Percentiles rank a stretch among this genome's conserved stretches.
phyloP scores from a whole-genome alignment of 2,888 invertebrate genomes.

The Hyposoter didymator region DNA sequence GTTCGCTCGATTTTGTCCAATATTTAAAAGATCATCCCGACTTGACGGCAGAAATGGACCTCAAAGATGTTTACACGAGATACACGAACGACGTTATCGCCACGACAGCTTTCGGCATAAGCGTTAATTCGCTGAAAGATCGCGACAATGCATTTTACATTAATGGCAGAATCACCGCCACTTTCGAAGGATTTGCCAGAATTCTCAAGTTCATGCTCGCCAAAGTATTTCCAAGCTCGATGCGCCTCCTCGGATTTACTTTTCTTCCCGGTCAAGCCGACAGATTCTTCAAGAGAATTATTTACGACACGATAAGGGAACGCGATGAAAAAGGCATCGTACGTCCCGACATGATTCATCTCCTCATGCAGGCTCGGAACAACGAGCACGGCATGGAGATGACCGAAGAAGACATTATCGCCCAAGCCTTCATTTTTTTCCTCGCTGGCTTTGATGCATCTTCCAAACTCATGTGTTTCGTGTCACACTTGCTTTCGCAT shows the following conservation, averaged over 20 bases:
- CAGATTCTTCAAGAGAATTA: conserved; percentile 68
- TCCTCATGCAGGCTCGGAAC: conserved; percentile 85
- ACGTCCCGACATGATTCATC: conserved; percentile 86
- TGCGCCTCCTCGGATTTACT: conserved; percentile 48
- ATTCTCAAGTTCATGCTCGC: conserved; percentile 27
- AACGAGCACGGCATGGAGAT: conserved; percentile 60
- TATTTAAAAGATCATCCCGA: conserved; percentile 73
- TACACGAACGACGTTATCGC: conserved; percentile 87
- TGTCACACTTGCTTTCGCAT: conserved; percentile 72
- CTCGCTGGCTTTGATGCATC: conserved; percentile 74
- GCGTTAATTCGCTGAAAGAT: conserved; percentile 85
- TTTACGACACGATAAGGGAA: conserved; percentile 83
- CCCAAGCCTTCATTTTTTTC: conserved; percentile 82
- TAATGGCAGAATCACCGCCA: conserved; percentile 75
- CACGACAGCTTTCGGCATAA: conserved; percentile 86
- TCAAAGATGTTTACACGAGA: conserved; percentile 85
- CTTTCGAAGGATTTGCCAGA: conserved; percentile 57
- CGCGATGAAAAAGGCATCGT: conserved; percentile 82
- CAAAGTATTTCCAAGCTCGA: conserved; percentile 46
- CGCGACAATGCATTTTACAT: conserved; percentile 85
- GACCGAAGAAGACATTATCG: conserved; percentile 80
- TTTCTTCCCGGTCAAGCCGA: conserved; percentile 54
- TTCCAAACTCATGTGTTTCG: conserved; percentile 71
- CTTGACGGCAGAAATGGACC: conserved; percentile 79
- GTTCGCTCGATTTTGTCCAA: conserved; percentile 74